A percentile compares a stretch with the other conserved stretches of the same genome.
Conservation (phyloP, 37 sponge, comb jelly and placozoan genomes). For the Eunapius fragilis region DNA sequence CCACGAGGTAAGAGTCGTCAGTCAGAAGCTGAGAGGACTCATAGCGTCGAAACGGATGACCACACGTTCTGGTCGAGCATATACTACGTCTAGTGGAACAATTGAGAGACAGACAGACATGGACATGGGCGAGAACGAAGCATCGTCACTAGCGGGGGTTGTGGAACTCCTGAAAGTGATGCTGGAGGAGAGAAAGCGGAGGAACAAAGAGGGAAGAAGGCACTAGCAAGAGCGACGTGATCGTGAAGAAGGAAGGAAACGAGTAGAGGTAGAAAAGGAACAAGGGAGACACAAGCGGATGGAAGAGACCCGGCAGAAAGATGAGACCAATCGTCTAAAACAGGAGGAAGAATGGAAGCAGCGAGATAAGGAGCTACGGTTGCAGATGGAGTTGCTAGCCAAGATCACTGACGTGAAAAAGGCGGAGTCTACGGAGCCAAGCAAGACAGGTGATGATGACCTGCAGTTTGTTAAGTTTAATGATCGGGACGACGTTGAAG, state of each 20-base stretch:
- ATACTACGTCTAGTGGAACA: not conserved
- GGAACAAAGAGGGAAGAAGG: not conserved
- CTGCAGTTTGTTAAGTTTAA: not conserved
- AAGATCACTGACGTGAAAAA: not conserved
- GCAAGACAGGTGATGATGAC: not conserved
- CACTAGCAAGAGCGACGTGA: not conserved
- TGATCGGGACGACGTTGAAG: conserved; percentile 18
- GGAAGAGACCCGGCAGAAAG: not conserved
- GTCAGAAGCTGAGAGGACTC: not conserved
- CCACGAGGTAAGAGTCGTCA: too few species aligned
- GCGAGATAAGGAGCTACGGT: not conserved
- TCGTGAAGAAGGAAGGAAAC: not conserved
- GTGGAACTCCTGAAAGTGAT: not conserved
- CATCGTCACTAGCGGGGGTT: not conserved
- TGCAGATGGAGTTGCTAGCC: not conserved
- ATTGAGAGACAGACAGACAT: not conserved
- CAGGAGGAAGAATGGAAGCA: not conserved
- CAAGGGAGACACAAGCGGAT: not conserved
- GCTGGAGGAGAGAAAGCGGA: not conserved
- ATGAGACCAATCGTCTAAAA: too few species aligned
- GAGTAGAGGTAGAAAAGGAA: not conserved
- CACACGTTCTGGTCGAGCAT: not conserved
- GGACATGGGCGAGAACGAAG: not conserved
- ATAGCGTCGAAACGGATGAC: not conserved
- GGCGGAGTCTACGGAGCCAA: not conserved